Evolutionary conservation across 2,888 invertebrate genomes (phyloP), one percentile per base, ranked within the genome.

Genomic region (Eudemis profundana): DNA sequence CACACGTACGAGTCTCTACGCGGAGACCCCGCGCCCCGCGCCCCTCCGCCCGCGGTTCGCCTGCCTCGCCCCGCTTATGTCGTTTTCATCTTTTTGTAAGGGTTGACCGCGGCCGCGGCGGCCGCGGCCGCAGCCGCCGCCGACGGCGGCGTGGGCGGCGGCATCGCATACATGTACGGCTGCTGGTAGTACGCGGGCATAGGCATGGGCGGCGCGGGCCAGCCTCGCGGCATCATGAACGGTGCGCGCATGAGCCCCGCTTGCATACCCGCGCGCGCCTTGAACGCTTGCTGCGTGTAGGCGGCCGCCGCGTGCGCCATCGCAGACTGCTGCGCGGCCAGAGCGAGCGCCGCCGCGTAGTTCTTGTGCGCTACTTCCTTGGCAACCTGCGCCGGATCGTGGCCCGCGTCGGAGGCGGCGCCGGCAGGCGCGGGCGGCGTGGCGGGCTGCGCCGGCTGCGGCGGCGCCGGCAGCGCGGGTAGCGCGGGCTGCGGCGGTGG

Each of bases 41-140:
- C 85, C 87, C 86, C 87, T 81, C 86, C 85, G 82, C 78, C 84
- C 86, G 84, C 81, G 82, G 73, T 71, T 72, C 67, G 64, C 71
- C 70, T 76, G 70, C 70, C 74, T 78, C 78, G 69, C 74, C 69
- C 75, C 82, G 70, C 73, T 93, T 95, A 96, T 84, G 95, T 96
- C 78, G 97, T 97, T 93, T 97, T 97, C 95, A 97, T 95, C 93
- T 97, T 97, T 92, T 97, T 97, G 91, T 96, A 97, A 66, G 97
- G 97, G 85, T 97, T 97, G 83, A 96, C 93, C 53, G 87, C 88
- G 68, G 87, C 86, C 67, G 89, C 87, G 68, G 87, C 84, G 67
- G 84, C 83, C 29, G 86, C 85, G 68, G 88, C 86, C 63, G 90
- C 88, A 61, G 89, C 85, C 79, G 87, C 84, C 70, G 84, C 87